These are phyloP conservation scores for Gortyna flavago DNA, from an alignment of 2,888 invertebrate species.

Conservation along the genomic window DNA sequence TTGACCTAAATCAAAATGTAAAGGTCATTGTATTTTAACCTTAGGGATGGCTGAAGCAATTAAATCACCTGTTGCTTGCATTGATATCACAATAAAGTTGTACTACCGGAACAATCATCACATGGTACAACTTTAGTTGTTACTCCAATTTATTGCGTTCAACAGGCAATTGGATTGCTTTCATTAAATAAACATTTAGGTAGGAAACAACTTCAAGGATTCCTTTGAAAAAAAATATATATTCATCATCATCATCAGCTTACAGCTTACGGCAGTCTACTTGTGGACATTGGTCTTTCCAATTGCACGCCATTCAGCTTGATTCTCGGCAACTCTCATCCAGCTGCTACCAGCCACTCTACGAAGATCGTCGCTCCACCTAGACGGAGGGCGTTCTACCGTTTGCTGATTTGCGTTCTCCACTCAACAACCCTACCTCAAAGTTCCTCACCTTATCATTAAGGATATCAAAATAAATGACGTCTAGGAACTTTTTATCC, in stretches of 20 bases:
- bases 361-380: not conserved
- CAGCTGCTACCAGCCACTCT: not conserved
- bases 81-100: not conserved
- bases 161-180: not conserved
- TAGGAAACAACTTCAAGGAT: not conserved
- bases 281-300: not conserved
- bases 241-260: not conserved
- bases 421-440: not conserved
- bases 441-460: not conserved
- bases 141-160: not conserved
- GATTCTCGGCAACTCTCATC: not conserved
- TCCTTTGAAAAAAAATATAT: too few species aligned
- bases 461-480: not conserved
- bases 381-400: not conserved
- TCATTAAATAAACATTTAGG: not conserved
- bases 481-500: not conserved
- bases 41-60: not conserved
- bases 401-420: not conserved
- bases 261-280: not conserved
- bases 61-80: not conserved
- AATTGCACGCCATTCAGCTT: too few species aligned
- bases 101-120: not conserved
- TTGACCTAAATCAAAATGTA: not conserved
- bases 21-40: not conserved
- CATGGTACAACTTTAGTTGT: not conserved